Evolutionary conservation across 2,888 invertebrate genomes (phyloP).

Genomic region (Oscheius sp.): DNA sequence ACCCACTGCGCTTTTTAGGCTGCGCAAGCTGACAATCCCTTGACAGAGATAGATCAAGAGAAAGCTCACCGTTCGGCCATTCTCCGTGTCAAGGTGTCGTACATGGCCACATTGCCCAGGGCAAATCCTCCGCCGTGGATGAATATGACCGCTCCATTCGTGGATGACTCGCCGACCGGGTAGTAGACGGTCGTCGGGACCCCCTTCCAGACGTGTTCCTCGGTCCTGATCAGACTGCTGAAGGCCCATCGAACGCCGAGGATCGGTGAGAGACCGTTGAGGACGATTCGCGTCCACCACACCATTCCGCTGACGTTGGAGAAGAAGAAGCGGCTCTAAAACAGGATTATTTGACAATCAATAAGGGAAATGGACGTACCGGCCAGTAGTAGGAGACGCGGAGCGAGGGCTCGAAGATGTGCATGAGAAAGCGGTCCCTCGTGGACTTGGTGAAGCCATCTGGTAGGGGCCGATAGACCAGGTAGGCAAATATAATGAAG

Average conservation of each 20-base stretch:
- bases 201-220: slow-evolving; percentile 34
- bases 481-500: slow-evolving; percentile 30
- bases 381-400: slow-evolving; percentile 62
- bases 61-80: slow-evolving; percentile 51
- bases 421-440: slow-evolving; percentile 58
- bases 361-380: slow-evolving; percentile 39
- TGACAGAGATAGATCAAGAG: neutral
- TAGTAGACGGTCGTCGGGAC: slow-evolving; percentile 55
- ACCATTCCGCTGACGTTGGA: slow-evolving; percentile 51
- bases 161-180: slow-evolving; percentile 42
- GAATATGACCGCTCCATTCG: slow-evolving; percentile 64
- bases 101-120: slow-evolving; percentile 62
- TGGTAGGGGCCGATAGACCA: slow-evolving; percentile 57
- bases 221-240: slow-evolving; percentile 10
- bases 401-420: slow-evolving; percentile 58
- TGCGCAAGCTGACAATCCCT: no score
- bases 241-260: neutral
- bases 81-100: slow-evolving; percentile 58
- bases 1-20: no score
- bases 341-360: slow-evolving; percentile 3
- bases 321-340: slow-evolving; percentile 52
- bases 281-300: slow-evolving; percentile 54
- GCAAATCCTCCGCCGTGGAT: slow-evolving; percentile 70
- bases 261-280: slow-evolving; percentile 41
- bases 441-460: slow-evolving; percentile 50